Evolutionary conservation across 2,797 vertebrate species (phyloP).

Genomic region (Pyrrhura leucotis): DNA sequence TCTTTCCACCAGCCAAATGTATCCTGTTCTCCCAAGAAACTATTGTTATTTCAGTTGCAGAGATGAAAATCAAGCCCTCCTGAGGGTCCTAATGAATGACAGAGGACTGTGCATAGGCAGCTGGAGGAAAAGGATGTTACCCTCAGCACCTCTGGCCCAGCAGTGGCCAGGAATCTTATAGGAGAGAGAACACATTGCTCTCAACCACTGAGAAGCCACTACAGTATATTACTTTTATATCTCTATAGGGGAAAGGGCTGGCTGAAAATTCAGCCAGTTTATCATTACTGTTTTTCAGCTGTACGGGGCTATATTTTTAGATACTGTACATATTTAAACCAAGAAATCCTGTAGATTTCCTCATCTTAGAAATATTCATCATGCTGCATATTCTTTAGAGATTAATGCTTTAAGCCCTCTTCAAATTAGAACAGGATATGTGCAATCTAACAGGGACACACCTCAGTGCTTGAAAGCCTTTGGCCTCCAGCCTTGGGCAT

Average conservation of each 20-base stretch:
- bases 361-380: neutral
- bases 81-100: neutral
- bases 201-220: neutral
- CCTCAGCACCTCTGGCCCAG: neutral
- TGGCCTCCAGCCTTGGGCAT: neutral
- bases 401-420: neutral
- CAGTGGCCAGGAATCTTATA: neutral
- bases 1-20: neutral
- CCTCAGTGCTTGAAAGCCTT: neutral
- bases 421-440: neutral
- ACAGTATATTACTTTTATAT: neutral
- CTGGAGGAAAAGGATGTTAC: neutral
- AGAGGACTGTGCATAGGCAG: neutral
- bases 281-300: neutral
- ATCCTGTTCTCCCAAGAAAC: neutral
- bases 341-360: neutral
- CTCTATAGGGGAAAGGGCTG: neutral
- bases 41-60: neutral
- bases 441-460: neutral
- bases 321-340: neutral
- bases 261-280: neutral
- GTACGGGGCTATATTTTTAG: neutral
- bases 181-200: accelerated
- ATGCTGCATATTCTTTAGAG: neutral
- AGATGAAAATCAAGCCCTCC: neutral